These are phyloP conservation scores for Chaetogeoica ovagalla DNA, from an alignment of 2,888 invertebrate species.

Conservation along the genomic window DNA sequence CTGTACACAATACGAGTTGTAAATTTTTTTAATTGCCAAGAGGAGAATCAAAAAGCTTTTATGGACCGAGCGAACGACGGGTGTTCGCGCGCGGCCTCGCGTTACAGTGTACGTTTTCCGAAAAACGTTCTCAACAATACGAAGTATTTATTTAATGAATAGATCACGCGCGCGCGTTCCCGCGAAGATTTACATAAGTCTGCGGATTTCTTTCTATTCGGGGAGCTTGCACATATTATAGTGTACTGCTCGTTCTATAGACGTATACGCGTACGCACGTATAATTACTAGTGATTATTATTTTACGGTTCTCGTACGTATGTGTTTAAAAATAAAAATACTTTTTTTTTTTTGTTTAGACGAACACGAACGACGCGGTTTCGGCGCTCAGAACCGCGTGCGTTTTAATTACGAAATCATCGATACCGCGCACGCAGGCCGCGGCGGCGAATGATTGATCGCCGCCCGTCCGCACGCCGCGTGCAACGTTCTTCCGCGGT, in stretches of 20 bases:
- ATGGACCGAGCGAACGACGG: no score
- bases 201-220: background rate
- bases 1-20: no score
- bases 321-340: background rate
- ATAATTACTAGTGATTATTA: slow-evolving; percentile 29
- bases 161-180: background rate
- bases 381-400: slow-evolving; percentile 1
- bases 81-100: no score
- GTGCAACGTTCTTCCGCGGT: background rate
- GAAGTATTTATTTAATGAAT: slow-evolving; percentile 20
- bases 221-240: background rate
- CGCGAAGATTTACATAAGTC: slow-evolving; percentile 4
- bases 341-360: slow-evolving; percentile 8
- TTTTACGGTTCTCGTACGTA: background rate
- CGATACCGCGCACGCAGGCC: background rate
- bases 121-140: background rate
- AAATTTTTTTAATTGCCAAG: no score
- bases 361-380: background rate
- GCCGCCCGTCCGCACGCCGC: background rate
- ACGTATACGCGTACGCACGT: background rate
- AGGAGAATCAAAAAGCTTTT: no score
- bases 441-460: slow-evolving; percentile 3
- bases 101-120: no score
- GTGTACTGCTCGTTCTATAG: background rate
- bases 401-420: slow-evolving; percentile 40